Base-by-base conservation (phyloP, 2,797 vertebrate genomes). In the Neosilurus hyrtlii region DNA sequence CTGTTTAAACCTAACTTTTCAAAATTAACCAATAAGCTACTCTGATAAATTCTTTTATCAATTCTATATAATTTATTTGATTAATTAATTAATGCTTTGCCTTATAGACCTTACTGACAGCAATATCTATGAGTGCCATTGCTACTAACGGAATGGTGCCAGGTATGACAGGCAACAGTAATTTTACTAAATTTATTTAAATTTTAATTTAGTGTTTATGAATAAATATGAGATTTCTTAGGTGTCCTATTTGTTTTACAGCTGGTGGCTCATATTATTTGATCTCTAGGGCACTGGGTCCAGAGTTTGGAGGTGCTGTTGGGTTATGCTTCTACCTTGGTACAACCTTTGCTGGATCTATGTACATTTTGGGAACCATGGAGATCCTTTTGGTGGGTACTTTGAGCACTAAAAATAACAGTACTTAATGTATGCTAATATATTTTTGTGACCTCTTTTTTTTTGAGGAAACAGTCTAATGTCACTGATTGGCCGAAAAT, bases 61-160 rank as follows among this genome's bases (percentile, higher is more conserved):
- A 30, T 63, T 2, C 35, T 79, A 9, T 54, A 43, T 61, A 0
- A 61, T 61, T n/a, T 59, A 4, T 76, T 61, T 12, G 18, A 35
- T 72, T 52, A 30, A 10, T 82, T 16, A 85, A n/a, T 66, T 15
- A n/a, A 80, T 72, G 57, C 16, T 88, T 37, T 86, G 22, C 68
- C 87, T 66, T 16, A 26, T 92, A 99, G 98, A 99, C 98, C 0
- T 93, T 98, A 92, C 92, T 99, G 87, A 99, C 98, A 0, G 95
- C 97, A 65, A 98, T 99, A 92, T 99, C 98, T 65, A 99, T 99
- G 98, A 99, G 98, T 5, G 98, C 98, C 49, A 98, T 99, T 62
- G 98, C 98, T 82, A 99, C 98, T 86, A 99, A 99, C 2, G 97
- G 98, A 66, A 96, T 99, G 1, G 98, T 99, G 70, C 98, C 98